Evolutionary conservation across 2,888 invertebrate species (phyloP), one percentile per base, ranked within the genome.

Genomic region (Pogonocherus hispidulus): DNA sequence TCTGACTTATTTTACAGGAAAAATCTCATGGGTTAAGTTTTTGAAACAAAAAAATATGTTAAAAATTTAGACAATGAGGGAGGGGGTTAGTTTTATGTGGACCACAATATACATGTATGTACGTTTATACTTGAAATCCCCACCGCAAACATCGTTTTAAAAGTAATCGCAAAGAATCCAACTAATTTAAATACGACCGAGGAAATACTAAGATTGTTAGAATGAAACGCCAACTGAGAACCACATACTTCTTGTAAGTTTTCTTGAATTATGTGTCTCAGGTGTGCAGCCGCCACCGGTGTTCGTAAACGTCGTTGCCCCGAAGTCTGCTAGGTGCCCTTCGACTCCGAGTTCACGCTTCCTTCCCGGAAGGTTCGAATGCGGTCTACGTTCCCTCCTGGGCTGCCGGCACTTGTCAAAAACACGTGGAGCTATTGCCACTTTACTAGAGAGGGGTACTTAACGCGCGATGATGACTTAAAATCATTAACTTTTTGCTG

Each of bases 261-360:
- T 65, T 65, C 64, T 49, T 65, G 64, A 65, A 49, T 65, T 56
- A 65, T 65, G 64, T 56, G 27, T 56, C 64, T 65, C 64, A 65
- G 55, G 64, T 63, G 63, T 52, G 32, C 19, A 19, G 9, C 46
- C 35, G 37, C 35, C 47, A 60, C 49, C 35, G 47, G 47, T 52
- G 52, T 63, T 63, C 63, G 54, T 46, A 47, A 59, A 47, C 59
- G 59, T 59, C 59, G 59, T 59, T 59, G 47, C 35, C 51, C 51
- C 44, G 65, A 74, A 74, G 71, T 74, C 74, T 74, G 72, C 66
- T 73, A 62, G 70, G 72, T 76, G 73, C 73, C 75, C 73, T 75
- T 74, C 73, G 76, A 71, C 72, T 73, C 52, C 62, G 66, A 74
- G 77, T 76, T 76, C 77, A 74, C 70, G 74, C 75, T 76, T 77